Conservation (phyloP, 2,797 vertebrate species). For the Pitangus sulphuratus region DNA sequence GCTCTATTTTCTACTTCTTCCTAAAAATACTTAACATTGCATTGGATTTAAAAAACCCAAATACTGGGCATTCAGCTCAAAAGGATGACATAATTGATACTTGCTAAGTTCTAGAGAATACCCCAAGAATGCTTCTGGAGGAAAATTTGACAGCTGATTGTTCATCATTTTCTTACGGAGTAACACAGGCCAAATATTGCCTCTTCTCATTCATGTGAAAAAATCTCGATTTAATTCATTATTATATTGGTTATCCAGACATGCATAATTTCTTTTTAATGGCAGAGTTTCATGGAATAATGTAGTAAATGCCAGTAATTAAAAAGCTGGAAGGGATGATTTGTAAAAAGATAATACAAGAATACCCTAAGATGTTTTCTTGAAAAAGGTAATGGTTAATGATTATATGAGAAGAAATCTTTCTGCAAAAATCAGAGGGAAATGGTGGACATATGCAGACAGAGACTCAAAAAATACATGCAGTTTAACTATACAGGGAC, state of each 20-base stretch:
- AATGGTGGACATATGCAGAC: rapidly evolving
- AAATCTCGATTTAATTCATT: not conserved
- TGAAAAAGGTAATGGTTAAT: not conserved
- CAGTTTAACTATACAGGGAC: not conserved
- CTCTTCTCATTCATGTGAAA: not conserved
- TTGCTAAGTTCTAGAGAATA: rapidly evolving
- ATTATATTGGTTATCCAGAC: not conserved
- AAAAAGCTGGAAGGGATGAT: not conserved
- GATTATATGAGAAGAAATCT: not conserved
- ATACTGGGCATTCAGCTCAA: not conserved
- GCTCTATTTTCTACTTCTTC: not conserved
- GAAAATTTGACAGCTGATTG: not conserved
- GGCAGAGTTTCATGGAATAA: not conserved
- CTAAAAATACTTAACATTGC: not conserved
- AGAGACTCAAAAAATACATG: not conserved
- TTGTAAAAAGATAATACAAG: not conserved
- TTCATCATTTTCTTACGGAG: not conserved
- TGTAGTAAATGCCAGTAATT: not conserved
- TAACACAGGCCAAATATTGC: not conserved
- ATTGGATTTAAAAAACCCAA: not conserved
- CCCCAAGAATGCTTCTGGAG: not conserved
- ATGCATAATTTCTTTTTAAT: not conserved
- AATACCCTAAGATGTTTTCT: not conserved
- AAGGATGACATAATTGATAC: not conserved
- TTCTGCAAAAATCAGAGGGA: not conserved